A percentile compares a stretch with the other conserved stretches of the same genome.
Conservation (phyloP, 2,888 invertebrate genomes). For the Drosophila diplacantha region DNA sequence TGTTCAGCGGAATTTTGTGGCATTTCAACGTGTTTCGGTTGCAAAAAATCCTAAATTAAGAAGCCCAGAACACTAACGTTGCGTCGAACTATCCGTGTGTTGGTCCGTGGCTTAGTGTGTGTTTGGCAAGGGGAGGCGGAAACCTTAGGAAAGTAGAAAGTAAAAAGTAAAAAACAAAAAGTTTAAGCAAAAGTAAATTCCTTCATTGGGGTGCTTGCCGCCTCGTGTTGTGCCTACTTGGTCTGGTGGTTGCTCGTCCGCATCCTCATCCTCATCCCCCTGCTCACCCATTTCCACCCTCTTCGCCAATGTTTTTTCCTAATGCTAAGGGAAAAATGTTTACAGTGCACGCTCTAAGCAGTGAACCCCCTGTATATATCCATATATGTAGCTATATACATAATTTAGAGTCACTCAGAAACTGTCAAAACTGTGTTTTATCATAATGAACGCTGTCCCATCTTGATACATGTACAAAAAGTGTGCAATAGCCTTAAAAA, state of each 20-base stretch:
- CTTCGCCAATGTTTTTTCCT: constrained; percentile 31
- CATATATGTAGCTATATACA: not conserved
- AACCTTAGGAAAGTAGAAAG: constrained; percentile 59
- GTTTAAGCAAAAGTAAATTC: constrained; percentile 70
- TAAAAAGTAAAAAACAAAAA: constrained; percentile 41
- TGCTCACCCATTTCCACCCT: constrained; percentile 15
- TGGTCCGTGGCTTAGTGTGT: constrained; percentile 11
- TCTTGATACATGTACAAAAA: too few species aligned
- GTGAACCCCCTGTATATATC: not conserved
- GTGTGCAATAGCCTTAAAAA: too few species aligned
- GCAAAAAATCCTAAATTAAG: constrained; percentile 12
- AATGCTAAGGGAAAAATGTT: constrained; percentile 47
- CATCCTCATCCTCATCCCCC: constrained; percentile 4
- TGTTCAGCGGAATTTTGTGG: constrained; percentile 54
- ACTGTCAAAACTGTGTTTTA: too few species aligned
- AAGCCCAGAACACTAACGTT: constrained; percentile 6
- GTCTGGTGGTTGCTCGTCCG: constrained; percentile 30
- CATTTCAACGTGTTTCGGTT: constrained; percentile 45
- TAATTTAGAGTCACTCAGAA: not conserved
- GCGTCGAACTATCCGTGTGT: constrained; percentile 30
- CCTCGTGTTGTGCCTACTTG: constrained; percentile 20
- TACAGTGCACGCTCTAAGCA: constrained; percentile 1
- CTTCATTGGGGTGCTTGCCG: constrained; percentile 57
- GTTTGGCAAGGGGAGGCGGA: constrained; percentile 40
- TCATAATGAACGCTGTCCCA: too few species aligned